Base-by-base conservation (phyloP, 2,888 invertebrate species). In the Nowickia ferox region DNA sequence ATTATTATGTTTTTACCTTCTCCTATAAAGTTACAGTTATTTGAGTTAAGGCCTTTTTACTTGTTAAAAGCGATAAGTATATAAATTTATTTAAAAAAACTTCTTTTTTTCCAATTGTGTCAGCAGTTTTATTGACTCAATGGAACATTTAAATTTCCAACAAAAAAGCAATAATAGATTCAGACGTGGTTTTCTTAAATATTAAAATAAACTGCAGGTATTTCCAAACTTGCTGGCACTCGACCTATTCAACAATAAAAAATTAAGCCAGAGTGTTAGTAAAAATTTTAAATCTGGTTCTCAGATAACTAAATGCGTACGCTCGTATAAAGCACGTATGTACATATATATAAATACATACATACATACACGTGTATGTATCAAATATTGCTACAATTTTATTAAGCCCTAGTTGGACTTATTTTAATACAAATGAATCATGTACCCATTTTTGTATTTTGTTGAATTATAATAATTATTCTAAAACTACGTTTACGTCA, bases 321-420 rank as follows among this genome's bases (percentile, higher is more conserved):
- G 17, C 17, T 10, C 9, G 17, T 51, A 9, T 9, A 51, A 19
- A 17, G 17, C 17, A 9, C 17, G 9, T 51, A 53, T 53, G 4
- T 4, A 30, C 4, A 30, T 30, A 4, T 30, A 30, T 4, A 30
- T 30, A 4, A 4, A 30, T 4, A 30, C 4, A 4, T 30, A 30
- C 2, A 30, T 30, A n/a, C n/a, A n/a, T 17, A 51, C n/a, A n/a
- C 48, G 1, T 17, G 48, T 9, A 17, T 51, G 9, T 51, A 51
- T 51, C 17, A 51, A 51, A 42, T 42, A n/a, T 30, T 46, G 13
- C 30, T 15, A 30, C 4, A 46, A 38, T 13, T 51, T 22, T 72
- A 65, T 80, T 59, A 57, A 72, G 40, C n/a, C 63, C 53, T 55
- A 11, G n/a, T 53, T 57, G 61, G 17, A 4, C 61, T 11, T 69